Base-by-base conservation (phyloP, 30 jellyfish, hydroid and myxozoan genomes). In the Calvadosia cruxmelitensis region DNA sequence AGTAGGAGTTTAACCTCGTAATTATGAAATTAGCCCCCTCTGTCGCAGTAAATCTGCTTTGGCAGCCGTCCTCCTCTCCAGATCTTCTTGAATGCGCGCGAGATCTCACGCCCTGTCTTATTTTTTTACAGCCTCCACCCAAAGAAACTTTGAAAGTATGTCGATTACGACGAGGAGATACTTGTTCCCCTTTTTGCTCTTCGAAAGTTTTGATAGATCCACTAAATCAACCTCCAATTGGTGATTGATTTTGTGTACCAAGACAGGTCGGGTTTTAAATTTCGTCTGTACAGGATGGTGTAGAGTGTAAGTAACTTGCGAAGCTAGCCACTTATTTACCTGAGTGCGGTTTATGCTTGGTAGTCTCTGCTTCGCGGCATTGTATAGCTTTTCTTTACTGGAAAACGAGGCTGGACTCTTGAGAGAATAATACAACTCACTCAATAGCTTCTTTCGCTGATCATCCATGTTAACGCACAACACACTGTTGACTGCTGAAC, bases 41-140 rank as follows among this genome's bases (percentile, higher is more conserved):
- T 49, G 32, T 77, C 89, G 0, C 72, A 5, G 67, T 70, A 73
- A 12, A 77, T 20, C 15, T 52, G 35, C 29, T 26, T 1, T 3
- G 89, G 89, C 1, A 50, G 26, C 29, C 81, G 35, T 26, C 82
- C 89, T 3, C 27, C 50, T 1, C n/a, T 34, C 31, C 32, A 67
- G 29, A 67, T 67, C n/a, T 67, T 42, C 32, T 34, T 67, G 27
- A 67, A 67, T 3, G 77, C 77, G n/a, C 34, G 16, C 30, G 32
- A n/a, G 31, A 7, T 34, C 33, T 36, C 52, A 71, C 26, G 63
- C 49, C 29, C 70, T 50, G 27, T 74, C 64, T 70, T 70, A 57
- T 1, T 67, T 15, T 52, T 68, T 78, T 52, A 78, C 29, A 16
- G 85, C 79, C 27, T n/a, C 27, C 0, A 69, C 84, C 92, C 92